Conservation (phyloP, 2,113 vertebrate genomes). For the Pollachius pollachius region DNA sequence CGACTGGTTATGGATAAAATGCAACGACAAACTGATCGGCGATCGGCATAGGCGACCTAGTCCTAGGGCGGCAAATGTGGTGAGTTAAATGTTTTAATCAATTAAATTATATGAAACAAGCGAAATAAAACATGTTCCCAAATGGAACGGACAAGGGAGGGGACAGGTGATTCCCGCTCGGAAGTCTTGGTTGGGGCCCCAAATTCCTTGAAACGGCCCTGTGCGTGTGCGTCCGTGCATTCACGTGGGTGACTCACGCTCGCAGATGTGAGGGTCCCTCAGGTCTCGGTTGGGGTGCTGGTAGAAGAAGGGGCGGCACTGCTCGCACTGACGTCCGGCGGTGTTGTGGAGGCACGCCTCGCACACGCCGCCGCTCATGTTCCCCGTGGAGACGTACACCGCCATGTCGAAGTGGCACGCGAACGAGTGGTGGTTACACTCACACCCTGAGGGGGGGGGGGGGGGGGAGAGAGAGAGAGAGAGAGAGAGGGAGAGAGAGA, state of each 20-base stretch:
- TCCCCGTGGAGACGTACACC: constrained; percentile 81
- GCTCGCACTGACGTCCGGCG: constrained; percentile 84
- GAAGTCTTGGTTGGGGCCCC: no score
- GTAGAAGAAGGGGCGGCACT: constrained; percentile 89
- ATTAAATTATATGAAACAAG: no score
- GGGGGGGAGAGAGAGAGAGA: not conserved
- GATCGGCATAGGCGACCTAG: no score
- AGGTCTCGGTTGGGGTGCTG: constrained; percentile 87
- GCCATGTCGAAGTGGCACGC: constrained; percentile 93
- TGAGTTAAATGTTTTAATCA: no score
- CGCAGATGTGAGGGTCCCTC: constrained; percentile 84
- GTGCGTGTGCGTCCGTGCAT: no score
- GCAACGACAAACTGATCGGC: no score
- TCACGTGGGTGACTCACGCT: constrained; percentile 75
- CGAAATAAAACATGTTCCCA: no score
- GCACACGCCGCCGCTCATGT: constrained; percentile 89
- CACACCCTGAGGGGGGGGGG: constrained; percentile 76
- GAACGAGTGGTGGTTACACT: constrained; percentile 86
- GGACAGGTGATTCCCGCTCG: no score
- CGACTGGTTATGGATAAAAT: no score
- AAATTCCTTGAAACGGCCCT: no score
- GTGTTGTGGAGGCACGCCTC: constrained; percentile 93
- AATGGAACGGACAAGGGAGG: no score
- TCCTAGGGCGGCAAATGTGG: no score
- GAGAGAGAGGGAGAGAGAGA: not conserved